Evolutionary conservation across 2,113 vertebrate genomes (phyloP), one percentile per base, ranked within the genome.

Genomic region (Malurus elegans): DNA sequence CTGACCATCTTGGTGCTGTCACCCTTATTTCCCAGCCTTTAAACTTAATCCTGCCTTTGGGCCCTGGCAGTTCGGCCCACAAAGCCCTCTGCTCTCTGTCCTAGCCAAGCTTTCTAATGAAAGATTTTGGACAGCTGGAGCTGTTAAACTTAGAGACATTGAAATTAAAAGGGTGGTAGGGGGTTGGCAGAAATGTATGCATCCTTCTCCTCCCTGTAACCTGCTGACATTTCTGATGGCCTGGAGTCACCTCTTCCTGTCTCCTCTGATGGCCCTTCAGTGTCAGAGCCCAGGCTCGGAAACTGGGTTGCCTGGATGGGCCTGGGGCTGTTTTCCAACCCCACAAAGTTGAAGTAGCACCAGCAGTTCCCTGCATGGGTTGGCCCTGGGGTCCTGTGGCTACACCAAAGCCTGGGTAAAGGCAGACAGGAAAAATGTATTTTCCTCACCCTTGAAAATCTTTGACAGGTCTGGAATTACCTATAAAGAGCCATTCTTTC

Each of bases 321-420:
- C 2, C 48, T 86, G 58, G 66, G 88, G 34, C 25, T 45, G 21
- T 40, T 74, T 79, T 67, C 76, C 31, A 66, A 15, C 26, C 34
- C 16, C 60, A 18, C 34, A 72, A n/a, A 82, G 8, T 36, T n/a
- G 18, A 51, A 92, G 58, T 36, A 90, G 36, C n/a, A 40, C 23
- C 2, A 5, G 6, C 2, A 5, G 6, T 18, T 40, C 6, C 24
- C 31, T 14, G 53, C 29, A n/a, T 26, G 8, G 11, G 14, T 20
- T 84, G 16, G 56, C 76, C 40, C 34, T 34, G 38, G 5, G 18
- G 17, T 57, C 42, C 62, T 47, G 56, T 10, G 6, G 44, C 79
- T 56, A 25, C 28, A 31, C 11, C 1, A 40, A 32, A 69, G 36
- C n/a, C 19, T 29, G 10, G 24, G 32, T 64, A 24, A 67, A 81